Evolutionary conservation across 2,888 invertebrate species (phyloP).

Genomic region (Acanthosepion esculentum): DNA sequence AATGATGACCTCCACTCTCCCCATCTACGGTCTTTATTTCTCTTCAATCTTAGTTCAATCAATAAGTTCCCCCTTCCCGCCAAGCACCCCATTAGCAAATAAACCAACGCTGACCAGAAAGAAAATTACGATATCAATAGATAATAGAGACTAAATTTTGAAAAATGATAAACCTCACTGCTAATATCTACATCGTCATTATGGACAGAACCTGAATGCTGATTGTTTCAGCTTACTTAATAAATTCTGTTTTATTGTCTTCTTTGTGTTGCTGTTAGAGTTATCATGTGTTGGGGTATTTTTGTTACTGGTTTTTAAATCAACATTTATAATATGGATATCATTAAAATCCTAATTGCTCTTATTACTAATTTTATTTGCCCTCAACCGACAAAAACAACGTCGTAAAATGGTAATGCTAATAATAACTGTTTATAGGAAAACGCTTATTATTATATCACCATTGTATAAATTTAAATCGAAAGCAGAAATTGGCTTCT

Average conservation of each 20-base stretch:
- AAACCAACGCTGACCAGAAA: background rate
- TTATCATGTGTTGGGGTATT: background rate
- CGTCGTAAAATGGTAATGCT: too few relatives aligned
- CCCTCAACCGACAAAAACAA: too few relatives aligned
- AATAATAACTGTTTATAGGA: too few relatives aligned
- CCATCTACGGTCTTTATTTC: background rate
- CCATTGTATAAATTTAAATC: too few relatives aligned
- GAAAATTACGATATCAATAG: background rate
- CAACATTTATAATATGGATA: background rate
- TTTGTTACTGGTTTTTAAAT: background rate
- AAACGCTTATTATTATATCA: too few relatives aligned
- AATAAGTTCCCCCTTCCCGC: background rate
- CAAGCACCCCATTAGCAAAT: background rate
- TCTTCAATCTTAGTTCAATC: background rate
- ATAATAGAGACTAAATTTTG: background rate
- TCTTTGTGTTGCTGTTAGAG: background rate
- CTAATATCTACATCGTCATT: background rate
- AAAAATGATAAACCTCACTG: background rate
- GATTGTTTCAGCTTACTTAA: background rate
- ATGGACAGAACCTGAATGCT: background rate
- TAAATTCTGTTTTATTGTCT: background rate
- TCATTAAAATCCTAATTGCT: conserved; percentile 18
- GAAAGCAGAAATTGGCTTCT: too few relatives aligned
- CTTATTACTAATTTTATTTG: background rate
- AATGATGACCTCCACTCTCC: background rate